Conservation (phyloP, 2,888 invertebrate genomes). For the Zeuzera pyrina region DNA sequence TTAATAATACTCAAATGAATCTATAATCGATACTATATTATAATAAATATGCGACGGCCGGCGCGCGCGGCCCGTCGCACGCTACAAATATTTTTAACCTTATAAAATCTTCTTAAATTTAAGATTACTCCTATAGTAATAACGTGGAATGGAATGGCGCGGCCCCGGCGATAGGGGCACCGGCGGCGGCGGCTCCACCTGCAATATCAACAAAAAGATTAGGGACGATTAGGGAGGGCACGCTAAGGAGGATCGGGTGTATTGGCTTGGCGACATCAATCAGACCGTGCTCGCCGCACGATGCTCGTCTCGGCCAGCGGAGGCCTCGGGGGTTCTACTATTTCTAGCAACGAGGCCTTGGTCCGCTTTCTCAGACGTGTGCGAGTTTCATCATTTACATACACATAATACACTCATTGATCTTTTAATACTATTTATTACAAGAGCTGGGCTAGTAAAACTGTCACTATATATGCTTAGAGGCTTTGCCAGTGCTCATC, state of each 20-base stretch:
- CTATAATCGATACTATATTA: slow-evolving; percentile 70
- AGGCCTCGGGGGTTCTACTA: slow-evolving; percentile 4
- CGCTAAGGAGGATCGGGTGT: slow-evolving; percentile 2
- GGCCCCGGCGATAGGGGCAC: slow-evolving; percentile 52
- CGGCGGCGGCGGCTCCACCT: slow-evolving; percentile 52
- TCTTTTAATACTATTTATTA: too few species aligned
- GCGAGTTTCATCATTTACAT: too few species aligned
- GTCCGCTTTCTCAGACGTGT: too few species aligned
- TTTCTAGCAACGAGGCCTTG: slow-evolving; percentile 4
- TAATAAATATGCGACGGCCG: slow-evolving; percentile 55
- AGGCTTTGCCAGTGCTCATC: too few species aligned
- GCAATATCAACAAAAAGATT: too few species aligned
- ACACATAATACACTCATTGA: too few species aligned
- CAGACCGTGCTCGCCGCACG: too few species aligned
- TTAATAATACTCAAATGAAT: slow-evolving; percentile 72
- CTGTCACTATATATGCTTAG: too few species aligned
- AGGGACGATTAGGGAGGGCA: neutral
- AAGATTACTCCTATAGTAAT: slow-evolving; percentile 68
- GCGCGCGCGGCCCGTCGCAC: slow-evolving; percentile 39
- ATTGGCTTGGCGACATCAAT: too few species aligned
- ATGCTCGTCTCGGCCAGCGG: slow-evolving; percentile 3
- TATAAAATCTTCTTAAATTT: slow-evolving; percentile 60
- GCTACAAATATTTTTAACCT: slow-evolving; percentile 56
- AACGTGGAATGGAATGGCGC: slow-evolving; percentile 71
- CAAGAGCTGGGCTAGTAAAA: too few species aligned